Base-by-base conservation (phyloP, 2,797 vertebrate genomes). In the Nasua narica region DNA sequence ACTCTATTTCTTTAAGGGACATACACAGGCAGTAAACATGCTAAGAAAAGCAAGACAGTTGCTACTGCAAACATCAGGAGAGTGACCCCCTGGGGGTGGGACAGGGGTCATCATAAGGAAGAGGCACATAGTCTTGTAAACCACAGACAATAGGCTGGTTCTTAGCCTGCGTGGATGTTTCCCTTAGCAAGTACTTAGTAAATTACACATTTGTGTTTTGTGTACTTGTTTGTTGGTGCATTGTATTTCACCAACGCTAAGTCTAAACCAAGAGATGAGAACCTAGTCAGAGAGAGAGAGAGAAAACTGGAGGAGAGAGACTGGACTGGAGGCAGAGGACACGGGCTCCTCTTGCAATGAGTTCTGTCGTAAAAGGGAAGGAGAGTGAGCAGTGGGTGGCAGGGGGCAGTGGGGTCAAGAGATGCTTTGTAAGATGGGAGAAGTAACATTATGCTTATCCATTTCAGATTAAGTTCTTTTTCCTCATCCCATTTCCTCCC, bases 31-130 rank as follows among this genome's bases (percentile, higher is more conserved):
- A 25, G 8, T 9, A 32, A 3, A 14, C 9, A 25, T 18, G 25
- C 19, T 19, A 9, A 70, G 74, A 25, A 15, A 60, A 43, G 15
- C 29, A 43, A 16, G 50, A 6, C 76, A 8, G 1, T 37, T 15
- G 0, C 35, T 1, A 7, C 74, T 11, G 10, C 37, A 37, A 0
- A 37, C 25, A 0, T 87, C 40, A 50, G 74, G 50, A 2, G 0
- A 0, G 6, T 19, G 62, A 23, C 12, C 25, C 8, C 19, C 60
- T 27, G 0, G 32, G 74, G n/a, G 27, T 14, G 76, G 52, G 19
- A 8, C 7, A 25, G 2, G 65, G 52, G 4, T 25, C 4, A 1
- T 19, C 43, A 0, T 4, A 16, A 87, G 14, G 52, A 72, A 70
- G n/a, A 86, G 60, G 43, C 21, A 2, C 50, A 7, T 0, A 19